These are phyloP conservation scores for Elgaria multicarinata DNA, from an alignment of 2,113 vertebrate genomes.

Conservation along the genomic window DNA sequence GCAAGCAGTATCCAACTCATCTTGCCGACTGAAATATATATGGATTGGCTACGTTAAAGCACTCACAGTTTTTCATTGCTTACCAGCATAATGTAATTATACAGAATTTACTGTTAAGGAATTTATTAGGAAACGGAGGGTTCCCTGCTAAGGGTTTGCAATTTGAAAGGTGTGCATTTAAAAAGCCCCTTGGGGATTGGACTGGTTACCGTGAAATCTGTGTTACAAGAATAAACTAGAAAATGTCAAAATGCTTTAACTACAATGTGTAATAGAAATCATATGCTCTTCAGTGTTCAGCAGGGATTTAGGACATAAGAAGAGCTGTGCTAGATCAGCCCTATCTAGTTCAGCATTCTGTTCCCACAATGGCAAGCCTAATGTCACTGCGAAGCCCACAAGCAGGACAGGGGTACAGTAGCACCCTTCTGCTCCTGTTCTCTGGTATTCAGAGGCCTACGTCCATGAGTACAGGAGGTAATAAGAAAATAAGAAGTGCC, in stretches of 20 bases:
- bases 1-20: not conserved
- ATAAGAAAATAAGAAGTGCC: no score
- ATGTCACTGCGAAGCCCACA: no score
- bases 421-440: no score
- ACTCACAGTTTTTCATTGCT: not conserved
- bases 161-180: not conserved
- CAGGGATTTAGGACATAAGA: not conserved
- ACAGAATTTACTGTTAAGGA: constrained; percentile 16
- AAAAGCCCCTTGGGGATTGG: not conserved
- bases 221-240: constrained; percentile 2
- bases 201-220: constrained; percentile 7
- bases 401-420: no score
- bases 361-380: no score
- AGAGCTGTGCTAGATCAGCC: no score
- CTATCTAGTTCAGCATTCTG: no score
- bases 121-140: constrained; percentile 2
- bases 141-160: not conserved
- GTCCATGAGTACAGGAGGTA: no score
- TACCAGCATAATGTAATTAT: constrained; percentile 7
- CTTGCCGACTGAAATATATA: not conserved
- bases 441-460: no score
- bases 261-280: not conserved
- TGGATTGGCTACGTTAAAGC: constrained; percentile 1
- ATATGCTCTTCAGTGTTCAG: not conserved
- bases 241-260: constrained; percentile 21